phyloP scores from a whole-genome alignment of 2,797 vertebrate genomes.

The Peromyscus eremicus region DNA sequence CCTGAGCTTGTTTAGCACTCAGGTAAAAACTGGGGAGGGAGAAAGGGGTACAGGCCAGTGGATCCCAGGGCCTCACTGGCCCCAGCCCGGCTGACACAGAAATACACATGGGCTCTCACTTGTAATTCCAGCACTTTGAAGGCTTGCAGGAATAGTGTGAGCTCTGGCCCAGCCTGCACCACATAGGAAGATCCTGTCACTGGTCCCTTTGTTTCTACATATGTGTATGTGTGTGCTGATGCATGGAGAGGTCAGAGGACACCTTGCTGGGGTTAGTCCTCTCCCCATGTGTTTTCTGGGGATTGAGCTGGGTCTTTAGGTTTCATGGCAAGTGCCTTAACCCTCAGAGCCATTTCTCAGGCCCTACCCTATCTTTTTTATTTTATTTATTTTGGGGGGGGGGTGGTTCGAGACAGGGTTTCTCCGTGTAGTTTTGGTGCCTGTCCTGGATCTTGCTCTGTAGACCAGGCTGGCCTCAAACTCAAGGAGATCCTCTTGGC shows the following conservation, averaged over 20 bases:
- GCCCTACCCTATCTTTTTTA: neutral
- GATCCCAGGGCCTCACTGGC: neutral
- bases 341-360: neutral
- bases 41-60: neutral
- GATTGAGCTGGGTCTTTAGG: neutral
- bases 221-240: neutral
- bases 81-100: neutral
- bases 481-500: no score
- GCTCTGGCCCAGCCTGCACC: neutral
- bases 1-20: neutral
- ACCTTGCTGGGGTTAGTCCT: neutral
- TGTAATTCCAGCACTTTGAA: neutral
- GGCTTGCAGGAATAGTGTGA: neutral
- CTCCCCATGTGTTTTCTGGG: neutral
- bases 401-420: no score
- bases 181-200: neutral
- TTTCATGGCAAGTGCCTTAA: neutral
- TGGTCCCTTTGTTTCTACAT: neutral
- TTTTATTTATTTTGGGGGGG: no score
- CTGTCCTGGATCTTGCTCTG: no score
- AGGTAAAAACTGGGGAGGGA: neutral
- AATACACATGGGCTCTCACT: neutral
- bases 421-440: no score
- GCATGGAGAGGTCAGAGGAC: neutral
- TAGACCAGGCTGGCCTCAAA: no score